A percentile compares a stretch with the other conserved stretches of the same genome.
Evolutionary conservation across 2,797 vertebrate genomes (phyloP).

Genomic region (Zalophus californianus): DNA sequence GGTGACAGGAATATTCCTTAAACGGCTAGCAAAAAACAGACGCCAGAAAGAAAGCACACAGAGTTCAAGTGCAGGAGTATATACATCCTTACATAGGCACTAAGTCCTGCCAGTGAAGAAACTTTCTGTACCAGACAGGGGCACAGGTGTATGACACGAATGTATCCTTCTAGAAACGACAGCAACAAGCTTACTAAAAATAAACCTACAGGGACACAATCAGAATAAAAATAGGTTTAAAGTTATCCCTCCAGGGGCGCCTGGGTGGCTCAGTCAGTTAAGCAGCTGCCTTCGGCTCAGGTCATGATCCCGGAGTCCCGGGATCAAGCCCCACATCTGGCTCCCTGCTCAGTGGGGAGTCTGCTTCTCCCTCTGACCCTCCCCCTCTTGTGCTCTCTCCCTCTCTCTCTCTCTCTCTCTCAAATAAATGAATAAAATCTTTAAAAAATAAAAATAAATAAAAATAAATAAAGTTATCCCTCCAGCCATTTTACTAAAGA

Average conservation of each 20-base stretch:
- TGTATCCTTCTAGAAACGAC: neutral
- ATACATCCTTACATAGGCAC: neutral
- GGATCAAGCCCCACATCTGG: too few relatives aligned
- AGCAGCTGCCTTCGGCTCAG: too few relatives aligned
- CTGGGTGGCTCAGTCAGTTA: too few relatives aligned
- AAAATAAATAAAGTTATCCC: neutral
- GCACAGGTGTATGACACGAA: neutral
- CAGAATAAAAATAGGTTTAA: conserved; percentile 29
- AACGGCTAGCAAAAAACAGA: neutral
- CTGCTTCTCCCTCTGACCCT: too few relatives aligned
- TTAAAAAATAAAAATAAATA: too few relatives aligned
- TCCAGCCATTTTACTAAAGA: neutral
- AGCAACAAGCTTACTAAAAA: neutral
- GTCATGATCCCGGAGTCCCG: too few relatives aligned
- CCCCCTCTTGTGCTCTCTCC: too few relatives aligned
- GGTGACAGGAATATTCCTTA: neutral
- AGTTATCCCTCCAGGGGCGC: neutral
- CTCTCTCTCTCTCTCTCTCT: too few relatives aligned
- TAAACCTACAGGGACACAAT: neutral
- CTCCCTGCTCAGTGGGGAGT: too few relatives aligned
- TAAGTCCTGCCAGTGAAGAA: neutral
- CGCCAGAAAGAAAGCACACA: neutral
- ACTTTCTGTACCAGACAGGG: neutral
- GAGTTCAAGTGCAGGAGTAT: neutral
- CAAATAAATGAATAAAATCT: too few relatives aligned